Base-by-base conservation (phyloP, 2,888 invertebrate species). In the Latrodectus elegans region DNA sequence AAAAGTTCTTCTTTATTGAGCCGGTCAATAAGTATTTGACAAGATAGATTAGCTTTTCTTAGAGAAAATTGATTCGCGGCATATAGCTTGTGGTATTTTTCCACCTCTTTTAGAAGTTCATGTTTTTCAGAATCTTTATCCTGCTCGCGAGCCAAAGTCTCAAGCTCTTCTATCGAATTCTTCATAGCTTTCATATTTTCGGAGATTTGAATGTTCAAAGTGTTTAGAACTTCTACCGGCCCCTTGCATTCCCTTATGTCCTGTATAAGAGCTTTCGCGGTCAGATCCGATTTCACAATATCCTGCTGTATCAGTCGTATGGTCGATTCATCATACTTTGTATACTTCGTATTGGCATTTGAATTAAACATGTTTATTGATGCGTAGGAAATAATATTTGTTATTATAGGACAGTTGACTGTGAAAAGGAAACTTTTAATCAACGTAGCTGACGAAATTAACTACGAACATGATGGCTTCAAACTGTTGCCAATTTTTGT, bases 161-260 rank as follows among this genome's bases (percentile, higher is more conserved):
- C 88, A 26, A 89, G 78, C 60, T 90, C 89, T 64, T 89, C 89
- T n/a, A 89, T 84, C 6, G 75, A 55, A 10, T 75, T 74, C 70
- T 88, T 89, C 78, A 89, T 83, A 11, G 55, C 26, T 73, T 82
- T 86, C 84, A 89, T 86, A 17, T 73, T 81, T 70, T 89, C 86
- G 14, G 86, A 73, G 1, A 88, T 88, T n/a, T 75, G 70, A 70
- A 84, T 77, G 17, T 88, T 89, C 9, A 89, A 73, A n/a, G 60
- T 73, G 76, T 90, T 90, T 11, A 90, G 71, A 1, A 76, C 81
- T 49, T 90, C 89, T 6, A 79, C 51, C 15, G 84, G 81, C 0
- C 88, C 88, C 15, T 64, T 68, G 68, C 89, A 90, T 53, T 90
- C 89, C n/a, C 88, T 75, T 72, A 90, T 90, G n/a, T 89, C 89